Evolutionary conservation across 2,797 vertebrate species (phyloP).

Genomic region (Phrynocephalus guinanensis): DNA sequence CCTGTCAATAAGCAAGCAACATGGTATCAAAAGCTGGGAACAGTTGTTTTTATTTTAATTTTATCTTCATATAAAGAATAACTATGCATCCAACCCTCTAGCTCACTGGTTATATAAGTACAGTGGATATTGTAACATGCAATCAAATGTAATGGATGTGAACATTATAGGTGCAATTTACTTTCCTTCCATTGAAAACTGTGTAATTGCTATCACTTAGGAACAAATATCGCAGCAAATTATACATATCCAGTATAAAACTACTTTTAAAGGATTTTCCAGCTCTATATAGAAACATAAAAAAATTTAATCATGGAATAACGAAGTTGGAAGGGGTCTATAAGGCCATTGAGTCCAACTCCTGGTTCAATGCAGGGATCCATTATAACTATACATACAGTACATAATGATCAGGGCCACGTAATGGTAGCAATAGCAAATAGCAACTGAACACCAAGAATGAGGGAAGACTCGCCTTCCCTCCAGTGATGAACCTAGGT

Average conservation of each 20-base stretch:
- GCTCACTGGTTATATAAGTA: neutral
- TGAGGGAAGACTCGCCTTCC: too few relatives aligned
- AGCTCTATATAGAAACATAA: too few relatives aligned
- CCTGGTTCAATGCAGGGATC: too few relatives aligned
- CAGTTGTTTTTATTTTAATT: neutral
- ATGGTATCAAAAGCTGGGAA: neutral
- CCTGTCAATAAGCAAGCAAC: neutral
- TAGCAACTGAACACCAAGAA: too few relatives aligned
- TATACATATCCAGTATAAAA: neutral
- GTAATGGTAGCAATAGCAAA: too few relatives aligned
- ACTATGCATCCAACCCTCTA: neutral
- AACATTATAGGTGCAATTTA: neutral
- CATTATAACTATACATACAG: too few relatives aligned
- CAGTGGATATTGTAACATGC: neutral
- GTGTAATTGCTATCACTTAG: neutral
- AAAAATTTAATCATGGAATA: too few relatives aligned
- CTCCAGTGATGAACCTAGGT: too few relatives aligned
- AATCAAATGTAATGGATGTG: neutral
- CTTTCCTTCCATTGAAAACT: neutral
- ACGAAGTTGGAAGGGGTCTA: too few relatives aligned
- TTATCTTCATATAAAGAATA: neutral
- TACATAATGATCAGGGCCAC: too few relatives aligned
- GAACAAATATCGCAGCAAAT: neutral
- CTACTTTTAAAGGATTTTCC: too few relatives aligned
- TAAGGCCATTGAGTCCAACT: too few relatives aligned